These are phyloP conservation scores for Drosophila setifemur DNA, from an alignment of 1,140 invertebrate genomes.

Conservation along the genomic window DNA sequence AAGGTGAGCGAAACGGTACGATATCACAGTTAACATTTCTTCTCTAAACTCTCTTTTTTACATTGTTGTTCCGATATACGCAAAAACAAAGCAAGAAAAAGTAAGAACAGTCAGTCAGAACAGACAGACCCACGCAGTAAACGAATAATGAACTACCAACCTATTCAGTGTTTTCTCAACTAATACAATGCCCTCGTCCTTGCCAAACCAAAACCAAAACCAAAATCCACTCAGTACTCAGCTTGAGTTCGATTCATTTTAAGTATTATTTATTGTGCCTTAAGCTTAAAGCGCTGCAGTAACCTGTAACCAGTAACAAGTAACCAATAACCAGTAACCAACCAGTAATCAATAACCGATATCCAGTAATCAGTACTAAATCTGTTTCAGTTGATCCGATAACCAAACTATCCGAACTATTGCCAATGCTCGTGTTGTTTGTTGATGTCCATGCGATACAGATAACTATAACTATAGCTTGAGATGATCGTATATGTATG, in stretches of 20 bases:
- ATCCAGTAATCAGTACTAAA: background rate
- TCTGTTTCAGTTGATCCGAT: constrained; percentile 23
- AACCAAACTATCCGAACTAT: constrained; percentile 4
- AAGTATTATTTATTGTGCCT: background rate
- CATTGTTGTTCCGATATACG: constrained; percentile 79
- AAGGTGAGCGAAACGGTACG: constrained; percentile 97
- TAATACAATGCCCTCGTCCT: background rate
- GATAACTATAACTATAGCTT: constrained; percentile 31
- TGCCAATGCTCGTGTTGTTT: constrained; percentile 15
- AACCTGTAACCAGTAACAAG: background rate
- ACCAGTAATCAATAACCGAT: constrained; percentile 10
- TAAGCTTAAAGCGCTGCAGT: background rate
- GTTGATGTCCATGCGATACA: constrained; percentile 16
- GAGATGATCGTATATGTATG: constrained; percentile 36
- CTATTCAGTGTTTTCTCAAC: constrained; percentile 29
- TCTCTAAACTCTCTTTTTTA: constrained; percentile 86
- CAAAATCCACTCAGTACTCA: background rate
- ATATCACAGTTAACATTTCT: constrained; percentile 85
- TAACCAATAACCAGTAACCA: constrained; percentile 1
- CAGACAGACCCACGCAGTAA: constrained; percentile 50
- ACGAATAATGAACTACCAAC: constrained; percentile 41
- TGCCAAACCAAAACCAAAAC: background rate
- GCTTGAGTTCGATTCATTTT: constrained; percentile 22
- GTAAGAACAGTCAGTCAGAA: constrained; percentile 61
- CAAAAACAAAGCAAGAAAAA: constrained; percentile 76